Base-by-base conservation (phyloP, 2,888 invertebrate genomes). In the Callosobruchus maculatus region DNA sequence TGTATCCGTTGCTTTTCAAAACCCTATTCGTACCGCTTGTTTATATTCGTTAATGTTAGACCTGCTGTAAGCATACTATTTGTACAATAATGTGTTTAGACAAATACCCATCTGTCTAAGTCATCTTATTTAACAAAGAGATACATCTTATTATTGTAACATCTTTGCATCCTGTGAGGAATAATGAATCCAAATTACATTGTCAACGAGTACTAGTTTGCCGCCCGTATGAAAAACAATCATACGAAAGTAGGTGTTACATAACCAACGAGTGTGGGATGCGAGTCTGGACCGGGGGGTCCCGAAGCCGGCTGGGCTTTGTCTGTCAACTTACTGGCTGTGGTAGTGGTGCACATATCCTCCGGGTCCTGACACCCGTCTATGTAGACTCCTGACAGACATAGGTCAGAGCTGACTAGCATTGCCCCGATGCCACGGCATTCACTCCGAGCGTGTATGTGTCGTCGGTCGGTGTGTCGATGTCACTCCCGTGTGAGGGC, bases 311-410 rank as follows among this genome's bases (percentile, higher is more conserved):
- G 49, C 49, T 49, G 26, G 26, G 26, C 26, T 26, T 26, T 26
- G 26, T 26, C 26, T 26, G 49, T 49, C 70, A 78, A 87, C 87
- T 87, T 86, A 87, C 87, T 87, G 87, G 81, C 85, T 87, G 84
- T 87, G 85, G 84, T 86, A 87, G 84, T 87, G 87, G 80, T 87
- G 87, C 80, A 86, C 86, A 82, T 86, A 87, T 84, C 86, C 86
- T 82, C 87, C 87, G 87, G 87, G 87, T 85, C 87, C 87, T 84
- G 87, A 87, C 81, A 87, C 87, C 87, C 87, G 87, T 83, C 87
- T 85, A 85, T 87, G 87, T 84, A 87, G 85, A 85, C 87, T 87
- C 86, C 87, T 86, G 86, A 87, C 87, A 86, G 87, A 87, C 87
- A 87, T 87, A 87, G 84, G 86, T 86, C 85, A 81, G 83, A 82